phyloP scores from a whole-genome alignment of 2,888 invertebrate genomes.

The Drosophila nr. perissopoda region DNA sequence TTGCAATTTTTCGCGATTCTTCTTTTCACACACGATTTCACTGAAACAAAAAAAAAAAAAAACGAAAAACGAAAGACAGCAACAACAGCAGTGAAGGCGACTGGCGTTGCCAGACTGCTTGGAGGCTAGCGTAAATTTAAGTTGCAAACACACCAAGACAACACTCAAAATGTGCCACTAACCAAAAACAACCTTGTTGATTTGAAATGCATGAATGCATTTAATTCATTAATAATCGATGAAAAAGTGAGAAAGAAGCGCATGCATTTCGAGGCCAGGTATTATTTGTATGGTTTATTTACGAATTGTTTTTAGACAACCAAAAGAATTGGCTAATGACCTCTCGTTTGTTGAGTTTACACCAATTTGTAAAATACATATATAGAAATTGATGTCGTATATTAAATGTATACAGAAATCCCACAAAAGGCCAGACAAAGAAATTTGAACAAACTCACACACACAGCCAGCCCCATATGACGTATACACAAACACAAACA shows the following conservation, averaged over 20 bases:
- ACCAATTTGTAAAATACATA: constrained; percentile 13
- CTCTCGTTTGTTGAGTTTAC: constrained; percentile 49
- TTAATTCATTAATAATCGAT: constrained; percentile 24
- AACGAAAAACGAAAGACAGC: constrained; percentile 8
- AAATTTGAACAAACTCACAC: constrained; percentile 29
- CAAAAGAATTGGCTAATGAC: constrained; percentile 57
- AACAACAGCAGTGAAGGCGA: constrained; percentile 32
- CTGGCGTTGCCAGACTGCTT: constrained; percentile 61
- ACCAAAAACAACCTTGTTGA: constrained; percentile 15
- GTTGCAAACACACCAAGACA: constrained; percentile 41
- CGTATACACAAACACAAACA: not conserved
- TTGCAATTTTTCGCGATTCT: constrained; percentile 55
- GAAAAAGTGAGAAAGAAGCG: constrained; percentile 10
- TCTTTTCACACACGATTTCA: constrained; percentile 64
- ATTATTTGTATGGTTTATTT: constrained; percentile 28
- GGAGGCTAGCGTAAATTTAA: constrained; percentile 37
- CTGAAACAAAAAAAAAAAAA: constrained; percentile 43
- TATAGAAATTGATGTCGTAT: constrained; percentile 1
- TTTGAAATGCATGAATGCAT: constrained; percentile 11
- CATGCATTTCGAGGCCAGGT: constrained; percentile 10
- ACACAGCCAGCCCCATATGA: not conserved
- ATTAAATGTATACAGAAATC: constrained; percentile 2
- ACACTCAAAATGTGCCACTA: constrained; percentile 32
- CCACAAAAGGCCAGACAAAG: constrained; percentile 53
- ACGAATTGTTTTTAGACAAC: constrained; percentile 9